Percentiles rank a stretch among this genome's conserved stretches.
These are phyloP conservation scores for Leptinotarsa peninsularis DNA, from an alignment of 2,888 invertebrate species.

Conservation along the genomic window DNA sequence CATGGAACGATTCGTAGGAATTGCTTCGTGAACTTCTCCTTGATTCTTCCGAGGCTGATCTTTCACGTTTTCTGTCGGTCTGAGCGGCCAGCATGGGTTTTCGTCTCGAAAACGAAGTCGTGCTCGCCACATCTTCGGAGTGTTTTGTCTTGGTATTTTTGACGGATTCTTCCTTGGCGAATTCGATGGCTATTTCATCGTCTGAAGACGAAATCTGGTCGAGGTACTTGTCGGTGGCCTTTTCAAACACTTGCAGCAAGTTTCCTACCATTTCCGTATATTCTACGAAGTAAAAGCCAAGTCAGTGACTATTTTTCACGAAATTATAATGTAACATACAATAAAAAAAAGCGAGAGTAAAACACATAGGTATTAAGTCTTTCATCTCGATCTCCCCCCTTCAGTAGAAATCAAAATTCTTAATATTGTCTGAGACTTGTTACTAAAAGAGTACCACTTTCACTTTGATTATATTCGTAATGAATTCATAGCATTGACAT, in stretches of 20 bases:
- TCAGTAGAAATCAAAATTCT: too few relatives aligned
- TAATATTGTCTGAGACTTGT: too few relatives aligned
- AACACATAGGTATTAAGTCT: too few relatives aligned
- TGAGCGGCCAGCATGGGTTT: slow-evolving; percentile 60
- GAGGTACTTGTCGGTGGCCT: slow-evolving; percentile 84
- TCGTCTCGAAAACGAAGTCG: slow-evolving; percentile 50
- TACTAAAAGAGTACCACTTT: too few relatives aligned
- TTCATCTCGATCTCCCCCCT: too few relatives aligned
- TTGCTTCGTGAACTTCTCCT: slow-evolving; percentile 43
- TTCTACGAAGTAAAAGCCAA: slow-evolving; percentile 69
- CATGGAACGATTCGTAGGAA: slow-evolving; percentile 43
- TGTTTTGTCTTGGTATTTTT: slow-evolving; percentile 44
- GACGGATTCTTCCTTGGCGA: slow-evolving; percentile 67
- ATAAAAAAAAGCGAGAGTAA: neutral
- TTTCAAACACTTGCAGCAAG: slow-evolving; percentile 83
- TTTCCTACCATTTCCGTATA: slow-evolving; percentile 91
- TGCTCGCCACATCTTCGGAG: slow-evolving; percentile 46
- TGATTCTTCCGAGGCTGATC: slow-evolving; percentile 57
- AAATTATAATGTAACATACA: neutral
- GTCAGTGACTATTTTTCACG: slow-evolving; percentile 23
- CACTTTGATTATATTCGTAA: too few relatives aligned
- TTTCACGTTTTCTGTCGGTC: slow-evolving; percentile 58
- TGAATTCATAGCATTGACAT: too few relatives aligned
- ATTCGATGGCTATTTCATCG: slow-evolving; percentile 79
- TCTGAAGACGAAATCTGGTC: slow-evolving; percentile 85